These are phyloP conservation scores for Gasterosteus aculeatus DNA, from an alignment of 2,113 vertebrate genomes.

Conservation along the genomic window DNA sequence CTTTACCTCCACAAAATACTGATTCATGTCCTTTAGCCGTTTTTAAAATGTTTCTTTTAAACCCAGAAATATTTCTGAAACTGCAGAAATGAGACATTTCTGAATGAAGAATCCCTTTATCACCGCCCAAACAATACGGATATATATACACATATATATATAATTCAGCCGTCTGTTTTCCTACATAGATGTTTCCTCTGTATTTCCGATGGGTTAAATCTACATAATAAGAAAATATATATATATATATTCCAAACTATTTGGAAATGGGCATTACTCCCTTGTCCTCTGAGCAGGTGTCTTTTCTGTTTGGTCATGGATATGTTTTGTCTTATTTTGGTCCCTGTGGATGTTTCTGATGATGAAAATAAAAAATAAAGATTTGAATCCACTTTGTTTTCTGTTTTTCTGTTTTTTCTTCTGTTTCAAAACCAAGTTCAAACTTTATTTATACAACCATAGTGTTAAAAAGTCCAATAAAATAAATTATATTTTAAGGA, in stretches of 20 bases:
- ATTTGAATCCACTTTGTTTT: neutral
- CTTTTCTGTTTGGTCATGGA: conserved; percentile 2
- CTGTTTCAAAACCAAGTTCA: neutral
- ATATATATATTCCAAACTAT: conserved; percentile 8
- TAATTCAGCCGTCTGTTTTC: conserved; percentile 90
- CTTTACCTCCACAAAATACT: neutral
- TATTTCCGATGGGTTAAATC: conserved; percentile 85
- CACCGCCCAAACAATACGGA: conserved; percentile 82
- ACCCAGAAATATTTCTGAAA: neutral
- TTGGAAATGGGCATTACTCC: conserved; percentile 42
- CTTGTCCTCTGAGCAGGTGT: conserved; percentile 31
- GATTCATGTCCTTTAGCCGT: neutral
- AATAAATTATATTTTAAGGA: no score
- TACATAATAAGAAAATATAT: conserved; percentile 40
- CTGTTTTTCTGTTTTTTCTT: neutral
- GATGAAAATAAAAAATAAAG: conserved; percentile 43
- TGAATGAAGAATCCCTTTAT: conserved; percentile 76
- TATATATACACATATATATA: conserved; percentile 40
- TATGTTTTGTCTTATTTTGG: conserved; percentile 44
- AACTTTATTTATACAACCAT: neutral
- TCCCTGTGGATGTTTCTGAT: conserved; percentile 53
- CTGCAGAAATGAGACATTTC: no score
- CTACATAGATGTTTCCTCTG: conserved; percentile 86
- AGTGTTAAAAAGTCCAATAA: no score
- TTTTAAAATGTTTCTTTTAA: neutral